Conservation (phyloP, 2,888 invertebrate genomes). For the Gortyna flavago region DNA sequence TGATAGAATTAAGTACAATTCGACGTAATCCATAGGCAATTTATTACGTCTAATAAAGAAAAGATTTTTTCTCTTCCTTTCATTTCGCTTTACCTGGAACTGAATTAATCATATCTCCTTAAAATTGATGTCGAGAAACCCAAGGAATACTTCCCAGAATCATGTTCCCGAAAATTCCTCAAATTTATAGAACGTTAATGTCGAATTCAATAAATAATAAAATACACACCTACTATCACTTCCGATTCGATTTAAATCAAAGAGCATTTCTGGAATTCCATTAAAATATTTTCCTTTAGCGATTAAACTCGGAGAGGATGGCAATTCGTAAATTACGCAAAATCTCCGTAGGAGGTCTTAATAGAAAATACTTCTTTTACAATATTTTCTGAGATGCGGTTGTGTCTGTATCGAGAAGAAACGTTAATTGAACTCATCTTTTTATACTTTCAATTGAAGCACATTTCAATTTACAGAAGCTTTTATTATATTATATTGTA, state of each 20-base stretch:
- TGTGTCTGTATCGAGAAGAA: slow-evolving; percentile 10
- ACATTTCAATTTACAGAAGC: slow-evolving; percentile 7
- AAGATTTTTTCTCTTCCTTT: slow-evolving; percentile 1
- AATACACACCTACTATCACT: slow-evolving; percentile 50
- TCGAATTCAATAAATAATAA: slow-evolving; percentile 56
- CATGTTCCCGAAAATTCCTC: slow-evolving; percentile 20
- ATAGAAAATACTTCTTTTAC: slow-evolving; percentile 22
- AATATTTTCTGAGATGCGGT: slow-evolving; percentile 22
- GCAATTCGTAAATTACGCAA: slow-evolving; percentile 50
- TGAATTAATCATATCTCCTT: slow-evolving; percentile 39
- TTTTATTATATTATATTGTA: not conserved
- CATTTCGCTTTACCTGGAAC: slow-evolving; percentile 3
- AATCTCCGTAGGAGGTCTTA: slow-evolving; percentile 16
- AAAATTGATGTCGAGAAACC: slow-evolving; percentile 27
- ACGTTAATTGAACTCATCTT: slow-evolving; percentile 9
- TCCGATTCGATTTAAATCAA: slow-evolving; percentile 63
- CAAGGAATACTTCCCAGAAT: slow-evolving; percentile 15
- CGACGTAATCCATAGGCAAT: slow-evolving; percentile 7
- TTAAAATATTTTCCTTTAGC: slow-evolving; percentile 58
- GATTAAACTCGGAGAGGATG: slow-evolving; percentile 39
- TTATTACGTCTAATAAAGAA: slow-evolving; percentile 30
- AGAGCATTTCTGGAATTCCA: slow-evolving; percentile 56
- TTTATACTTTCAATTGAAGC: slow-evolving; percentile 1
- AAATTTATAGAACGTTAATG: slow-evolving; percentile 41
- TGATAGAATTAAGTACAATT: not conserved